Percentiles rank a stretch among this genome's conserved stretches.
Conservation (phyloP, 2,797 vertebrate genomes). For the Mormyrops attenuatus region DNA sequence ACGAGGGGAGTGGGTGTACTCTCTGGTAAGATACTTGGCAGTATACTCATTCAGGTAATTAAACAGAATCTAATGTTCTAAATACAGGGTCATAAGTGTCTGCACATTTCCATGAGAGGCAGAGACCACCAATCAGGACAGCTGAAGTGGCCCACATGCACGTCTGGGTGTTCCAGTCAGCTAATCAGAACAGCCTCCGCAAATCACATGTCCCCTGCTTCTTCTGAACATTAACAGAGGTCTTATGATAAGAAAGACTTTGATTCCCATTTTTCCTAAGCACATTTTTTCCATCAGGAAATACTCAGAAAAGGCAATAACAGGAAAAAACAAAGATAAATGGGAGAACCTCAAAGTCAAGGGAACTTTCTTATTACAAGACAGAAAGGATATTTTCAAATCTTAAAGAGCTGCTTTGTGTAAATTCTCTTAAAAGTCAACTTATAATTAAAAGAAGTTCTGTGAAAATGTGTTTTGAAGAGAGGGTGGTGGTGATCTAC, state of each 20-base stretch:
- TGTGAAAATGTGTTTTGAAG: not conserved
- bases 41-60: not conserved
- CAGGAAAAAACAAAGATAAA: not conserved
- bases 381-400: not conserved
- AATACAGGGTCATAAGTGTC: not conserved
- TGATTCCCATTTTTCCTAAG: not conserved
- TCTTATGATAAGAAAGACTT: conserved; percentile 2
- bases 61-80: not conserved
- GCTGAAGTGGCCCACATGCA: not conserved
- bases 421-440: not conserved
- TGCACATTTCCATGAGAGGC: not conserved
- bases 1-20: not conserved
- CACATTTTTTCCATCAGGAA: not conserved
- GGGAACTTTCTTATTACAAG: not conserved
- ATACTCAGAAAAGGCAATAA: not conserved
- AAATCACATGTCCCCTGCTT: not conserved
- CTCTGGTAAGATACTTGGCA: not conserved
- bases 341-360: not conserved
- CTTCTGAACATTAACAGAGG: not conserved
- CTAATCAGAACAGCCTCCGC: not conserved
- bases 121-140: not conserved
- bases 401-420: not conserved
- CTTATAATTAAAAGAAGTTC: not conserved
- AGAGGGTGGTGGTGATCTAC: not conserved
- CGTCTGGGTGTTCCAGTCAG: not conserved